Evolutionary conservation across 2,888 invertebrate genomes (phyloP).

Genomic region (Eristalis arbustorum): DNA sequence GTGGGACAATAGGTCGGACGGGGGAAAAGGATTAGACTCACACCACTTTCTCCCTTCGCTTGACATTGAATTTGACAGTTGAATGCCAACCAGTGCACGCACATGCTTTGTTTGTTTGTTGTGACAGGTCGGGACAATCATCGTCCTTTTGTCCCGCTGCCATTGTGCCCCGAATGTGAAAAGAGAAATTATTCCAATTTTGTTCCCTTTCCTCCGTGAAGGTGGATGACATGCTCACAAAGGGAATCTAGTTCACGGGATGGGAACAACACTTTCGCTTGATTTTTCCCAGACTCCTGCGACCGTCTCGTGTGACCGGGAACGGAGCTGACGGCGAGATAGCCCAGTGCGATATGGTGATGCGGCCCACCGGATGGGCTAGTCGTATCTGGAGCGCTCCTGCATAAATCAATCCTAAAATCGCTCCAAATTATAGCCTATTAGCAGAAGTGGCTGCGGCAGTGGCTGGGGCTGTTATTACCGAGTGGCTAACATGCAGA

Average conservation of each 20-base stretch:
- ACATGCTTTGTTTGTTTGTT: slow-evolving; percentile 65
- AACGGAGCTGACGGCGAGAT: not conserved
- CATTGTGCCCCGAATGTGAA: slow-evolving; percentile 39
- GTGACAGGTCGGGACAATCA: slow-evolving; percentile 66
- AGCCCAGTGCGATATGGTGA: slow-evolving; percentile 43
- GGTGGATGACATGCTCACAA: slow-evolving; percentile 10
- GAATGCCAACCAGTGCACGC: slow-evolving; percentile 39
- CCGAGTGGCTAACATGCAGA: slow-evolving; percentile 52
- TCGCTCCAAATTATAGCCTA: slow-evolving; percentile 64
- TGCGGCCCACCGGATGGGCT: not conserved
- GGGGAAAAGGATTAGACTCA: slow-evolving; percentile 65
- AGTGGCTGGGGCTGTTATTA: slow-evolving; percentile 52
- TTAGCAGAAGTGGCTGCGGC: slow-evolving; percentile 48
- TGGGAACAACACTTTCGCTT: slow-evolving; percentile 45
- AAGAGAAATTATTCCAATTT: slow-evolving; percentile 61
- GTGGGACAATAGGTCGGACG: slow-evolving; percentile 38
- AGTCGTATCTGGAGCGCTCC: slow-evolving; percentile 6
- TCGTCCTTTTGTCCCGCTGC: slow-evolving; percentile 35
- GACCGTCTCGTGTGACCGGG: not conserved
- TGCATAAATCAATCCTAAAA: slow-evolving; percentile 66
- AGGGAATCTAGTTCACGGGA: slow-evolving; percentile 34
- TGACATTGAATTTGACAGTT: slow-evolving; percentile 67
- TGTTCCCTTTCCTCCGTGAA: not conserved
- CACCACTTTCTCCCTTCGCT: slow-evolving; percentile 64
- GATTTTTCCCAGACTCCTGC: slow-evolving; percentile 41